Percentiles rank a stretch among this genome's conserved stretches.
These are phyloP conservation scores for Yponomeuta malinellus DNA, from an alignment of 2,888 invertebrate genomes.

Conservation along the genomic window DNA sequence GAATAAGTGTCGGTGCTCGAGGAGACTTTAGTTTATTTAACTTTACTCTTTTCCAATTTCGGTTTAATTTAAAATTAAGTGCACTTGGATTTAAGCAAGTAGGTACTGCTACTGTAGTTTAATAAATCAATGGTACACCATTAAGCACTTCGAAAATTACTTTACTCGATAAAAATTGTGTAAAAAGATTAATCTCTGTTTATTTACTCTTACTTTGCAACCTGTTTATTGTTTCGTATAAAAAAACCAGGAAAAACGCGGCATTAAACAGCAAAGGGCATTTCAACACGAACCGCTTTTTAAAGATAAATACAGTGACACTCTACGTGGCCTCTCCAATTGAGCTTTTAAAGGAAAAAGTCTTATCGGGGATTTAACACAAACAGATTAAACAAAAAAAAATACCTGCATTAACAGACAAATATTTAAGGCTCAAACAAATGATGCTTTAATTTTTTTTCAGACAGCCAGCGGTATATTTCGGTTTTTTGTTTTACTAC, in stretches of 20 bases:
- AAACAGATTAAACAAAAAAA: not conserved
- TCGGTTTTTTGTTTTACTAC: too few species aligned
- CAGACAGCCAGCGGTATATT: too few species aligned
- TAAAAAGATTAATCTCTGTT: too few species aligned
- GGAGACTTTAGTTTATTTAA: conserved; percentile 14
- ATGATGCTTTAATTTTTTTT: too few species aligned
- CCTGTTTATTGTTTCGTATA: not conserved
- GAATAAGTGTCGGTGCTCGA: conserved; percentile 10
- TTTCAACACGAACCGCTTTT: not conserved
- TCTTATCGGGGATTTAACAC: not conserved
- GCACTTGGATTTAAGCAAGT: not conserved
- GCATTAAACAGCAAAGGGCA: not conserved
- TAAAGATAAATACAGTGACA: not conserved
- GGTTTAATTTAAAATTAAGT: conserved; percentile 16
- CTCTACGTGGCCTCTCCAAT: not conserved
- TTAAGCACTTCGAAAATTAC: too few species aligned
- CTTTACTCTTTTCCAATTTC: conserved; percentile 12
- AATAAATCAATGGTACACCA: too few species aligned
- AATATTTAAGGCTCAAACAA: too few species aligned
- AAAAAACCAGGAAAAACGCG: not conserved
- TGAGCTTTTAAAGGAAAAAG: not conserved
- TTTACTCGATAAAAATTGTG: too few species aligned
- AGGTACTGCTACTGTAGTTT: too few species aligned
- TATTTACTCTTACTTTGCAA: too few species aligned
- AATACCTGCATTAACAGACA: too few species aligned